A percentile compares a stretch with the other conserved stretches of the same genome.
Conservation (phyloP, 2,888 invertebrate species). For the Hyposoter dolosus region DNA sequence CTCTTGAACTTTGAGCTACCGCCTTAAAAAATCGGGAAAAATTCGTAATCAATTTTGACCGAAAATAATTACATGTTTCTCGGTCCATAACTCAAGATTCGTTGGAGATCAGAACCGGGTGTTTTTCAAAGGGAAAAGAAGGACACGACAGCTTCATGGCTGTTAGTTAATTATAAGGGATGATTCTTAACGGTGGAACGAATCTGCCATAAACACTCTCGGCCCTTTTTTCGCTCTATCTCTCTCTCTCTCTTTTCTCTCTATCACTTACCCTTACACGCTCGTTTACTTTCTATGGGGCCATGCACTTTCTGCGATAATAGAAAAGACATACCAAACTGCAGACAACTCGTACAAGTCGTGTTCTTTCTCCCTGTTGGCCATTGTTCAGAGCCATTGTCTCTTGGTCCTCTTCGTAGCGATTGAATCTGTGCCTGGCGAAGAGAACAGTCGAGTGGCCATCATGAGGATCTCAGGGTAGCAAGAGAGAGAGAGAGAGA, state of each 20-base stretch:
- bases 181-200: slow-evolving; percentile 80
- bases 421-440: slow-evolving; percentile 74
- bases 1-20: background rate
- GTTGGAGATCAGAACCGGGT: background rate
- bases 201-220: slow-evolving; percentile 81
- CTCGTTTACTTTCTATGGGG: slow-evolving; percentile 41
- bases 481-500: background rate
- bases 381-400: slow-evolving; percentile 81
- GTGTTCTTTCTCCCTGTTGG: slow-evolving; percentile 68
- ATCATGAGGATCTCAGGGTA: slow-evolving; percentile 33
- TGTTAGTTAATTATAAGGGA: slow-evolving; percentile 77
- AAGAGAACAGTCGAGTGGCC: slow-evolving; percentile 57
- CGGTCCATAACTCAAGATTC: slow-evolving; percentile 29
- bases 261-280: slow-evolving; percentile 1
- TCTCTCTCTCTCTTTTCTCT: slow-evolving; percentile 19
- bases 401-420: slow-evolving; percentile 69
- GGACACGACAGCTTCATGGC: slow-evolving; percentile 26
- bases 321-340: slow-evolving; percentile 50
- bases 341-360: slow-evolving; percentile 60
- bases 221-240: slow-evolving; percentile 45
- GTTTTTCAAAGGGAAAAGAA: slow-evolving; percentile 1
- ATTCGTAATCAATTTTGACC: slow-evolving; percentile 20
- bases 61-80: slow-evolving; percentile 30
- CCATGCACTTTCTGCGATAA: slow-evolving; percentile 50
- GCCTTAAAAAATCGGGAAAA: background rate